phyloP scores from a whole-genome alignment of 1,140 invertebrate genomes.

The Apis florea region DNA sequence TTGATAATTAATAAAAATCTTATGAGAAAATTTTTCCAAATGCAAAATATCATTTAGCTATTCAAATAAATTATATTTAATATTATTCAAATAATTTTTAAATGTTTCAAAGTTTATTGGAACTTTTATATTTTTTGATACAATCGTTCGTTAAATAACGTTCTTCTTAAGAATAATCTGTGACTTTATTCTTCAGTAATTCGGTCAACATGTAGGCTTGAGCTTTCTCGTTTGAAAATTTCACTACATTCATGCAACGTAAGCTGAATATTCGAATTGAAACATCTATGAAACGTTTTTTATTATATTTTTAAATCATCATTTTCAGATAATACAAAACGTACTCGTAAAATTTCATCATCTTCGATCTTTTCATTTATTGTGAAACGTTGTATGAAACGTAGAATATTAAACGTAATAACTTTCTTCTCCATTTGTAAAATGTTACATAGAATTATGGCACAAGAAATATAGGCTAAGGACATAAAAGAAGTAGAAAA shows the following conservation, averaged over 20 bases:
- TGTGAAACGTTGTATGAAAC: slow-evolving; percentile 30
- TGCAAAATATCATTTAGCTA: too few species aligned
- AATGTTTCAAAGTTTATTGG: too few species aligned
- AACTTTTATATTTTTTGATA: too few species aligned
- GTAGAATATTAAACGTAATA: slow-evolving; percentile 4
- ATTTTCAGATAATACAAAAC: neutral
- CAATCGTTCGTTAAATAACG: neutral
- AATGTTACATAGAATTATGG: neutral
- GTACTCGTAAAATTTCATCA: neutral
- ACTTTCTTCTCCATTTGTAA: neutral
- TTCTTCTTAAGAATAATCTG: neutral
- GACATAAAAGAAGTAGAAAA: neutral
- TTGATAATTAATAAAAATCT: too few species aligned
- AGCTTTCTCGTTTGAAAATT: slow-evolving; percentile 31
- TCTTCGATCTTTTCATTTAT: neutral
- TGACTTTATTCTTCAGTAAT: neutral
- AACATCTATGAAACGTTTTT: too few species aligned
- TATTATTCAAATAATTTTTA: too few species aligned
- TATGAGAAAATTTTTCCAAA: too few species aligned
- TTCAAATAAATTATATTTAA: too few species aligned
- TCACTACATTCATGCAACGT: neutral
- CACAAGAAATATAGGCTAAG: neutral
- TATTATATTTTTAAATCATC: neutral
- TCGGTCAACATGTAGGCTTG: neutral
- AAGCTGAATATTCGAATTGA: neutral